Conservation (phyloP, 2,888 invertebrate genomes). For the Schizotus pectinicornis region DNA sequence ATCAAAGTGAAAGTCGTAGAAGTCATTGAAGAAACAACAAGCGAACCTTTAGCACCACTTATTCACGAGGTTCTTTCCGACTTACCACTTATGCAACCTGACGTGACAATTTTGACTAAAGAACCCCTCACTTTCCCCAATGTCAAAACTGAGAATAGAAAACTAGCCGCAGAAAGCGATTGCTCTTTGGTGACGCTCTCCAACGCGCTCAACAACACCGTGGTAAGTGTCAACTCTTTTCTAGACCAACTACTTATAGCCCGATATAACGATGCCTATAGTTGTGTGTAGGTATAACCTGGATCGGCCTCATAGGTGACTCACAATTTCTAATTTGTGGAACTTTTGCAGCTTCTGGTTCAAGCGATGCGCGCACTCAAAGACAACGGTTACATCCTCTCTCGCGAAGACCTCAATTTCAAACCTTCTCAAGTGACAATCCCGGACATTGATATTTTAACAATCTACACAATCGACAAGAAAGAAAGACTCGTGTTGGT, state of each 20-base stretch:
- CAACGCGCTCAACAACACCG: conserved; percentile 60
- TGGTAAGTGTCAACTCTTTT: conserved; percentile 53
- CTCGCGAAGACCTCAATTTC: conserved; percentile 60
- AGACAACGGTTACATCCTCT: conserved; percentile 67
- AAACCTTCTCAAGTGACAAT: background rate
- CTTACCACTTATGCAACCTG: conserved; percentile 72
- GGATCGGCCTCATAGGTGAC: too few relatives aligned
- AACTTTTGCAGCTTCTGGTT: conserved; percentile 34
- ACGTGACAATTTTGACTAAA: conserved; percentile 65
- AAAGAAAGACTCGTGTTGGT: conserved; percentile 64
- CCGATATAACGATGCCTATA: too few relatives aligned
- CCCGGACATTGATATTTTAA: background rate
- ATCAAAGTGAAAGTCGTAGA: conserved; percentile 59
- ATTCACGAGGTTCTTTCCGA: conserved; percentile 69
- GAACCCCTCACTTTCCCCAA: conserved; percentile 58
- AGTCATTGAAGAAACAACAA: conserved; percentile 37
- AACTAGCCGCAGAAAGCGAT: conserved; percentile 55
- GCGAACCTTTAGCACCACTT: conserved; percentile 60
- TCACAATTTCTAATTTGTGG: too few relatives aligned
- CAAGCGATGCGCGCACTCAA: conserved; percentile 39
- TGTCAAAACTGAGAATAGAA: conserved; percentile 64
- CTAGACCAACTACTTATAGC: too few relatives aligned
- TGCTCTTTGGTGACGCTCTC: conserved; percentile 44
- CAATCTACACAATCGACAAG: conserved; percentile 51
- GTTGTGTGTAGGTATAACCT: too few relatives aligned